Base-by-base conservation (phyloP, 1,140 invertebrate species). In the Pachyrhynchus sulphureomaculatus region DNA sequence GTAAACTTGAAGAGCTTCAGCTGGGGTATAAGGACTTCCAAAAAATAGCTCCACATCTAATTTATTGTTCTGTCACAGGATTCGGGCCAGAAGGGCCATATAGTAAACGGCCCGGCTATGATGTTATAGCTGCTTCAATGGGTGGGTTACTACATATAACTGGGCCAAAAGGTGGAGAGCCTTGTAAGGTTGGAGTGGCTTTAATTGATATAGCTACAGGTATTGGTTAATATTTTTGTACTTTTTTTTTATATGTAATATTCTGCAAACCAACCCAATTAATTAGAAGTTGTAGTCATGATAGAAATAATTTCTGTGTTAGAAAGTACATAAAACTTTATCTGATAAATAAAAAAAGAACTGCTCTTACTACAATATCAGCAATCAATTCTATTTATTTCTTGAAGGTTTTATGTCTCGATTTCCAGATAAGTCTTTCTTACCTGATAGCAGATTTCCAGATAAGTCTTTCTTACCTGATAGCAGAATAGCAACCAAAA, bases 1-100 rank as follows among this genome's bases (percentile, higher is more conserved):
- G 94, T 0, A 94, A 93, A 69, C 75, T 99, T 60, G 82, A 86
- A 20, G 76, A 86, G 54, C 80, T 93, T 45, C 86, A 86, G 4
- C 75, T 99, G 42, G 92, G 89, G 18, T 99, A 95, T 76, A 77
- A 90, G 4, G 77, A 86, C 12, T 67, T 99, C 20, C 83, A 82
- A 12, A 69, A 79, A 51, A 69, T 91, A 6, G 89, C 91, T 58
- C 91, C 93, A 0, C 80, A 84, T 36, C 80, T 99, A 9, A 88
- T 99, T 56, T 99, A 98, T 72, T 96, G 94, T 80, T 95, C 95
- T 0, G 84, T 99, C 32, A 94, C 92, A 59, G 96, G 95, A 0
- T 99, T 91, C 78, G 96, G 96, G 0, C 81, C 85, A 0, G 79
- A 82, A 41, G 96, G 96, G 1, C 94, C 94, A 0, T 98, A 97